These are phyloP conservation scores for Papilio glaucus DNA, from an alignment of 1,140 invertebrate genomes.

Conservation along the genomic window DNA sequence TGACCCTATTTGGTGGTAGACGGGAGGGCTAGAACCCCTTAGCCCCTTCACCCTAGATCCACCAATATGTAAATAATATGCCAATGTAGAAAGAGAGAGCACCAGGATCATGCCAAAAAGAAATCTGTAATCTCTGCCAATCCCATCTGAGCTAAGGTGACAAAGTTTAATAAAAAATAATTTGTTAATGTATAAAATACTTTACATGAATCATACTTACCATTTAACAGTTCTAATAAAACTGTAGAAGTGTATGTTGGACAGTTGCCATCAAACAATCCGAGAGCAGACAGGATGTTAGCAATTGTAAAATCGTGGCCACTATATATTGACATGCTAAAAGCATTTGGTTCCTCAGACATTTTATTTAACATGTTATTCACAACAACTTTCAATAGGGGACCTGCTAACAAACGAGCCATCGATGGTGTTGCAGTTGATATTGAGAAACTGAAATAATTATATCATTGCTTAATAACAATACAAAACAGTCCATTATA, in stretches of 20 bases:
- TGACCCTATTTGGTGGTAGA: too few relatives aligned
- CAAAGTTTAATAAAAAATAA: too few relatives aligned
- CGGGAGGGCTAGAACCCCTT: too few relatives aligned
- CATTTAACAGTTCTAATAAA: constrained; percentile 87
- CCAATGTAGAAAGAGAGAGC: too few relatives aligned
- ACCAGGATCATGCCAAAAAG: too few relatives aligned
- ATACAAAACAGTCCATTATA: neutral
- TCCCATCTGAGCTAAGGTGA: too few relatives aligned
- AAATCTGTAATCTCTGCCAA: too few relatives aligned
- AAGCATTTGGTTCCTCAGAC: constrained; percentile 66
- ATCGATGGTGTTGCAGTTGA: constrained; percentile 81
- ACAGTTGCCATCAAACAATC: constrained; percentile 88
- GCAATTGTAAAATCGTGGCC: constrained; percentile 93
- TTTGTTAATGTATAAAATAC: constrained; percentile 29
- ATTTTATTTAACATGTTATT: constrained; percentile 84
- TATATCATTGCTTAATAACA: neutral
- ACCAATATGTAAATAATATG: too few relatives aligned
- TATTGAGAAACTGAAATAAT: constrained; percentile 77
- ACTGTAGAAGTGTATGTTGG: constrained; percentile 90
- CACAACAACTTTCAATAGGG: constrained; percentile 87
- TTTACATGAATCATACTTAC: constrained; percentile 46
- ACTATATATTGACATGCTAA: constrained; percentile 90
- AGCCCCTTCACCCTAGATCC: too few relatives aligned
- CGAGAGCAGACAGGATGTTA: constrained; percentile 89
- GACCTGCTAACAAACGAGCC: constrained; percentile 85